Percentiles rank a stretch among this genome's conserved stretches.
Evolutionary conservation across 2,888 invertebrate genomes (phyloP).

Genomic region (Argyresthia albistria): DNA sequence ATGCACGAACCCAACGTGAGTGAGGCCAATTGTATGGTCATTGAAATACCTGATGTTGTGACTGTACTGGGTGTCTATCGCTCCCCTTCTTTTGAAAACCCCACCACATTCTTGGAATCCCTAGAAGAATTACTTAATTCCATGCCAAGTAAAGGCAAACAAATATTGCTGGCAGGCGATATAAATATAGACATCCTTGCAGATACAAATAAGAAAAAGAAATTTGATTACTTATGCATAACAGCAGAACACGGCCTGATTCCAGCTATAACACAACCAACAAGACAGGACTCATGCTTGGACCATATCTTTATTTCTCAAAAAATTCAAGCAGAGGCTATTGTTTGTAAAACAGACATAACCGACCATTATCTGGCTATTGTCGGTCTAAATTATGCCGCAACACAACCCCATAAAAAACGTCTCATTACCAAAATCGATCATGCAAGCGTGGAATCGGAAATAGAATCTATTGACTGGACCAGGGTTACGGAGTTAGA

Average conservation of each 20-base stretch:
- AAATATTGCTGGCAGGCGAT: not conserved
- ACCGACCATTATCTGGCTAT: not conserved
- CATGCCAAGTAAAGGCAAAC: not conserved
- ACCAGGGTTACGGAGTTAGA: too few species aligned
- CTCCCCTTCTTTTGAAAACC: not conserved
- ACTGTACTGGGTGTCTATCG: conserved; percentile 3
- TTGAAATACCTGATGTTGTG: not conserved
- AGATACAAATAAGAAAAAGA: not conserved
- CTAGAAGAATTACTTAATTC: not conserved
- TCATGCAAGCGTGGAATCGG: too few species aligned
- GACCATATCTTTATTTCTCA: not conserved
- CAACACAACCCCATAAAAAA: too few species aligned
- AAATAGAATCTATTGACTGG: too few species aligned
- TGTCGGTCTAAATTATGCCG: not conserved
- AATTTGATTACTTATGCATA: not conserved
- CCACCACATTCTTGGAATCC: not conserved
- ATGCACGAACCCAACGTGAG: not conserved
- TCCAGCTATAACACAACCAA: not conserved
- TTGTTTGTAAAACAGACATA: not conserved
- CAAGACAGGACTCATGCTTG: not conserved
- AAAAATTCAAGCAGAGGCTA: not conserved
- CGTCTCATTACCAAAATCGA: too few species aligned
- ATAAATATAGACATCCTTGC: not conserved
- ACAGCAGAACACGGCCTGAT: conserved; percentile 1
- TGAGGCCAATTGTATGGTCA: not conserved